Base-by-base conservation (phyloP, 2,888 invertebrate species). In the Pachymerium ferrugineum region DNA sequence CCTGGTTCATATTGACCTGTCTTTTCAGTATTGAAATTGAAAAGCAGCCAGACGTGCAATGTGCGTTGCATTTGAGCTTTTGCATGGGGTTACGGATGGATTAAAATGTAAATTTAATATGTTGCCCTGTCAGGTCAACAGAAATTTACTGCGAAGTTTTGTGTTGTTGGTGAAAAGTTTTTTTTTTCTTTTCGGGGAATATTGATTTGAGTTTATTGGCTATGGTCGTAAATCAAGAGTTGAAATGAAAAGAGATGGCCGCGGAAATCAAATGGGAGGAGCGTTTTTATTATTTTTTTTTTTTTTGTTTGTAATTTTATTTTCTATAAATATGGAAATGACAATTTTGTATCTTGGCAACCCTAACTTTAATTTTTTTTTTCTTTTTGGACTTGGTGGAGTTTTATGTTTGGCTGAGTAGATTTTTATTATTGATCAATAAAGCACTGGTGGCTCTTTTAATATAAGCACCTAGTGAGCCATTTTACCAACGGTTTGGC, bases 81-180 rank as follows among this genome's bases (percentile, higher is more conserved):
- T 47, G 8, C n/a, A 47, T 19, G 16, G 22, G 2, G 47, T 47
- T 47, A 47, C 47, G 22, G 47, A 47, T 47, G 47, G 47, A 47
- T 47, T 47, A 47, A 47, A 47, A 47, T 47, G 47, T 47, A 47
- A 47, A 47, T 47, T 47, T 47, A 47, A 47, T 47, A 47, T 47
- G n/a, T n/a, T 47, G 47, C 47, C 47, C 16, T 47, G 47, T 47
- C 47, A 47, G 47, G 47, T 47, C 47, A 47, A 16, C 47, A 14
- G 19, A 47, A 47, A 47, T 47, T 47, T 47, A 47, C 22, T 16
- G 47, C 1, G 16, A 47, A 47, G 47, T 47, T 47, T 47, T n/a
- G 47, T 16, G 47, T n/a, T n/a, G n/a, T n/a, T n/a, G 47, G 22
- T 16, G 5, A 47, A 14, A 8, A 19, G 6, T 47, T 47, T 47